Percentiles rank a stretch among this genome's conserved stretches.
Evolutionary conservation across 2,797 vertebrate genomes (phyloP).

Genomic region (Eurystomus glaucurus): DNA sequence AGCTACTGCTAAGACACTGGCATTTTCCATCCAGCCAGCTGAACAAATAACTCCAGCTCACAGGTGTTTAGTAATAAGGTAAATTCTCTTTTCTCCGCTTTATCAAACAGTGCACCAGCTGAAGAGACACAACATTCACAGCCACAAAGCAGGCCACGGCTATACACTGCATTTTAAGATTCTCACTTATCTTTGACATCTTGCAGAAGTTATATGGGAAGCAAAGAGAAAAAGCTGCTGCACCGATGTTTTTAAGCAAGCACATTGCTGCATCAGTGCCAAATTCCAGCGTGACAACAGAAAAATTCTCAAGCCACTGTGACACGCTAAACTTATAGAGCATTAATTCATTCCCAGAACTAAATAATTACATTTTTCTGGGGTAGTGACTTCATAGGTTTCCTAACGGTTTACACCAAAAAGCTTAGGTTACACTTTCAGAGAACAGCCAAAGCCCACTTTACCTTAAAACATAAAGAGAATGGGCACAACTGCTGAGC

Average conservation of each 20-base stretch:
- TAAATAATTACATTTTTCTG: not conserved
- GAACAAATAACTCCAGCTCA: not conserved
- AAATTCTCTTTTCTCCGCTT: not conserved
- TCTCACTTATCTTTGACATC: not conserved
- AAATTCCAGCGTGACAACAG: not conserved
- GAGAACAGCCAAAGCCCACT: not conserved
- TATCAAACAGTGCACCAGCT: not conserved
- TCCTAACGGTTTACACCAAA: not conserved
- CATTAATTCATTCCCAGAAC: not conserved
- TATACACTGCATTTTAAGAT: not conserved
- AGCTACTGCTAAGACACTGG: not conserved
- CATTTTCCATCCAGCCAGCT: not conserved
- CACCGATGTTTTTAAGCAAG: not conserved
- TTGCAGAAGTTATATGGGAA: not conserved
- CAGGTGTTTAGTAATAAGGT: not conserved
- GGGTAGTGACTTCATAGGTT: not conserved
- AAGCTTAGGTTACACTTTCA: accelerated
- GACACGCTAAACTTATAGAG: not conserved
- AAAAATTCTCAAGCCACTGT: not conserved
- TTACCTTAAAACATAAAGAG: not conserved
- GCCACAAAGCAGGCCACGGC: not conserved
- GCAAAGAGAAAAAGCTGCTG: not conserved
- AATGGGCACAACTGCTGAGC: not conserved
- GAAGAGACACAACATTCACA: accelerated
- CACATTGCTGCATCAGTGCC: not conserved